Conservation (phyloP, 1,140 invertebrate genomes). For the Drosophila parvula region DNA sequence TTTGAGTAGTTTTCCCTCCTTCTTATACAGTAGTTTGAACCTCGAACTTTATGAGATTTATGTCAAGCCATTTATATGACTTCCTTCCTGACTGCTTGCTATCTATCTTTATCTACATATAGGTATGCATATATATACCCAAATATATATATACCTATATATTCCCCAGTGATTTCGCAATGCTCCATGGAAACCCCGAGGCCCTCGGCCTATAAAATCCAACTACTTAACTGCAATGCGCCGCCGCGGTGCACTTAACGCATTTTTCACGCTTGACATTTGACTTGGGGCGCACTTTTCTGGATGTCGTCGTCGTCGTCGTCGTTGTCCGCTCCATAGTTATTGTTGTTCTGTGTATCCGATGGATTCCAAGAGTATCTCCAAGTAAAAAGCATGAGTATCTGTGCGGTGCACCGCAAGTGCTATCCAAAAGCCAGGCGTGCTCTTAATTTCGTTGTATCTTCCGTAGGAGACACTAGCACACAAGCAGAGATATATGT, state of each 20-base stretch:
- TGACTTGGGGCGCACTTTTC: conserved; percentile 81
- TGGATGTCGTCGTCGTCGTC: conserved; percentile 40
- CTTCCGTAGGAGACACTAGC: conserved; percentile 14
- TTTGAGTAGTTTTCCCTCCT: background rate
- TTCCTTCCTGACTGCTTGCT: conserved; percentile 24
- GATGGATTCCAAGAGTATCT: conserved; percentile 28
- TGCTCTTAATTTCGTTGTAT: conserved; percentile 69
- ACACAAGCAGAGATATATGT: conserved; percentile 12
- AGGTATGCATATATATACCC: background rate
- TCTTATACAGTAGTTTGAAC: conserved; percentile 2
- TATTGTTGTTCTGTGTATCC: conserved; percentile 21
- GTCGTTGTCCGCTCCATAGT: conserved; percentile 33
- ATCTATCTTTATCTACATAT: conserved; percentile 19
- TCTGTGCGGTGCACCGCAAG: conserved; percentile 49
- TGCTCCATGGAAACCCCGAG: conserved; percentile 43
- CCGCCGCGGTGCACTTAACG: conserved; percentile 78
- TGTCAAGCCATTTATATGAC: conserved; percentile 25
- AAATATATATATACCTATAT: background rate
- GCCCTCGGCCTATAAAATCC: conserved; percentile 61
- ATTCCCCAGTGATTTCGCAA: conserved; percentile 45
- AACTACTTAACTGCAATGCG: conserved; percentile 78
- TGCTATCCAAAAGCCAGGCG: conserved; percentile 39
- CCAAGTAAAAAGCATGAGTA: conserved; percentile 8
- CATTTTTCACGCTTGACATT: conserved; percentile 83
- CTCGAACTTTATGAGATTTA: conserved; percentile 24